These are phyloP conservation scores for Crossocerus cetratus DNA, from an alignment of 2,888 invertebrate genomes.

Conservation along the genomic window DNA sequence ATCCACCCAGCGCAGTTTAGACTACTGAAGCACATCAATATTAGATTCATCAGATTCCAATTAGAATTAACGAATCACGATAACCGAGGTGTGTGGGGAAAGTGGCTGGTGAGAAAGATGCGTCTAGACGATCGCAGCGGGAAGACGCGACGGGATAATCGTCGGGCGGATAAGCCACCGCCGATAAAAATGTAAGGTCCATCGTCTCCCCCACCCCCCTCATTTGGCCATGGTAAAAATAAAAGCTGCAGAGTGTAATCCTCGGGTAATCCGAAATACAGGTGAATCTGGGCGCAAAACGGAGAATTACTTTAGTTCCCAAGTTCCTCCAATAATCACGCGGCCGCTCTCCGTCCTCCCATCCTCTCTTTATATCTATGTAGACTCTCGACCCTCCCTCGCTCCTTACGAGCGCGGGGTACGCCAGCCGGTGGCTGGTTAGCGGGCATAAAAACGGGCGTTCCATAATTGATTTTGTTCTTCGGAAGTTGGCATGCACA, in stretches of 20 bases:
- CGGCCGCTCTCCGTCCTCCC: conserved; percentile 18
- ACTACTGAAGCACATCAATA: too few relatives aligned
- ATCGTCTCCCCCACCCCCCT: conserved; percentile 18
- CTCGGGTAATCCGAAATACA: conserved; percentile 56
- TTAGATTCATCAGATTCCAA: too few relatives aligned
- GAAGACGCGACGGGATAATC: conserved; percentile 38
- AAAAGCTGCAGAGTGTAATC: conserved; percentile 51
- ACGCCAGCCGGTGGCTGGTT: conserved; percentile 26
- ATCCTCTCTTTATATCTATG: conserved; percentile 7
- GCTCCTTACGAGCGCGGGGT: neutral
- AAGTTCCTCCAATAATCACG: conserved; percentile 66
- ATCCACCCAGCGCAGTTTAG: too few relatives aligned
- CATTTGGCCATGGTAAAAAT: conserved; percentile 41
- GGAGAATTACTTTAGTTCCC: conserved; percentile 63
- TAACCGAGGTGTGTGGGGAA: neutral
- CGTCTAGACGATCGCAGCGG: conserved; percentile 18
- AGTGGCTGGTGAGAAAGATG: neutral
- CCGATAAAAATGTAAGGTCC: conserved; percentile 35
- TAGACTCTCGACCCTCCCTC: neutral
- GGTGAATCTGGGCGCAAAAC: conserved; percentile 38
- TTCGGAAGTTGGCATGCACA: conserved; percentile 68
- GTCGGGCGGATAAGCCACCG: conserved; percentile 11
- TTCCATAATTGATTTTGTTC: conserved; percentile 73
- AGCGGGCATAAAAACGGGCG: conserved; percentile 62
- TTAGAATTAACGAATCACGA: conserved; percentile 4